These are phyloP conservation scores for Lacerta bilineata DNA, from an alignment of 2,797 vertebrate species.

Conservation along the genomic window DNA sequence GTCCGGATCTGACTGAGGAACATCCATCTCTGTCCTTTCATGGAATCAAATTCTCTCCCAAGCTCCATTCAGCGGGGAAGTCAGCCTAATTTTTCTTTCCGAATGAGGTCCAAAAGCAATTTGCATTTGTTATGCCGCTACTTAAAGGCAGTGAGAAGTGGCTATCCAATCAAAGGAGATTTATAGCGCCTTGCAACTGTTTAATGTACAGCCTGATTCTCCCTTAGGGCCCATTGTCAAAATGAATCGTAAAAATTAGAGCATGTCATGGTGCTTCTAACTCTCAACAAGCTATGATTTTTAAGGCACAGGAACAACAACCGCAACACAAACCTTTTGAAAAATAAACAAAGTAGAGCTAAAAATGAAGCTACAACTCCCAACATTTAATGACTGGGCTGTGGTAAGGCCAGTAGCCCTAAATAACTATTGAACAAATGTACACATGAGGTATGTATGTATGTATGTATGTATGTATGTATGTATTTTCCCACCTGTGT, in stretches of 20 bases:
- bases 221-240: conserved; percentile 57
- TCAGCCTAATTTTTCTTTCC: conserved; percentile 43
- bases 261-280: conserved; percentile 31
- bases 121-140: conserved; percentile 69
- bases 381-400: conserved; percentile 2
- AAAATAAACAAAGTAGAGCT: conserved; percentile 15
- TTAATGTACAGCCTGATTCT: conserved; percentile 58
- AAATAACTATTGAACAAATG: conserved; percentile 10
- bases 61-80: conserved; percentile 24
- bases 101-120: conserved; percentile 55
- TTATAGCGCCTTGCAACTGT: conserved; percentile 57
- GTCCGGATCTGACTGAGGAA: not conserved
- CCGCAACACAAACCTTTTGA: conserved; percentile 52
- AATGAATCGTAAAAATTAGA: conserved; percentile 65
- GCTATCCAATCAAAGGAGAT: conserved; percentile 68
- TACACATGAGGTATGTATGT: not conserved
- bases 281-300: conserved; percentile 51
- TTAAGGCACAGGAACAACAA: conserved; percentile 54
- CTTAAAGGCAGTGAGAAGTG: conserved; percentile 65
- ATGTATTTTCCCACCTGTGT: not conserved
- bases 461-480: not conserved
- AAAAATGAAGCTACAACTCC: not conserved
- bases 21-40: not conserved
- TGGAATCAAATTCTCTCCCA: not conserved
- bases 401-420: conserved; percentile 38